These are phyloP conservation scores for Melanerpes aurifrons DNA, from an alignment of 2,113 vertebrate species.

Conservation along the genomic window DNA sequence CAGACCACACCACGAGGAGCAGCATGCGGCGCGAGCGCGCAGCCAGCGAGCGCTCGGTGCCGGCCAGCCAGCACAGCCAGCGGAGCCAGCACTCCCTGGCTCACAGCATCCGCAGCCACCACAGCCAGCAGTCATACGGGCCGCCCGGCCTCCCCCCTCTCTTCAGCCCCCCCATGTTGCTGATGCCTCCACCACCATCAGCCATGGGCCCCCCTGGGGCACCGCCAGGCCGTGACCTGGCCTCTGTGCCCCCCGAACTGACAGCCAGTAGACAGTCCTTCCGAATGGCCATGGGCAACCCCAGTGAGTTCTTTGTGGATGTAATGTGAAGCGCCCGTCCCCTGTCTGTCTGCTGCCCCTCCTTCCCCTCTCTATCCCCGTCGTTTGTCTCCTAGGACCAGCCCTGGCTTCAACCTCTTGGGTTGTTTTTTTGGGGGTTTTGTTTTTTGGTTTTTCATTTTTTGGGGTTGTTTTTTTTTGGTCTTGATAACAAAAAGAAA, in stretches of 20 bases:
- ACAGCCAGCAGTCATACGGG: conserved; percentile 86
- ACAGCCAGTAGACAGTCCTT: conserved; percentile 95
- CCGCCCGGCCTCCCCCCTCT: conserved; percentile 81
- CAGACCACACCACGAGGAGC: conserved; percentile 82
- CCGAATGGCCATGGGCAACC: conserved; percentile 95
- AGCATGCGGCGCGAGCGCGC: conserved; percentile 79
- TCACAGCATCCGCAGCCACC: conserved; percentile 83
- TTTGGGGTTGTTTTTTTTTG: conserved; percentile 54
- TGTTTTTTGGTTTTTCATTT: not conserved
- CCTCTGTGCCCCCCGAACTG: conserved; percentile 93
- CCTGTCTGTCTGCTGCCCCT: conserved; percentile 54
- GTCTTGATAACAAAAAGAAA: conserved; percentile 69
- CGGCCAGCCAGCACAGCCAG: conserved; percentile 85
- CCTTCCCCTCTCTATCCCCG: not conserved
- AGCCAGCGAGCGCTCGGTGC: conserved; percentile 83
- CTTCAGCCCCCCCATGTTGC: conserved; percentile 84
- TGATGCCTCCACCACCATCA: conserved; percentile 81
- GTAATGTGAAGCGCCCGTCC: conserved; percentile 88
- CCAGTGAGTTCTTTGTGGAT: conserved; percentile 96
- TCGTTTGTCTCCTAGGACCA: conserved; percentile 61
- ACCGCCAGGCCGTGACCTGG: conserved; percentile 87
- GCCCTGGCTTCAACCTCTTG: conserved; percentile 54
- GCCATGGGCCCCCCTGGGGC: conserved; percentile 84
- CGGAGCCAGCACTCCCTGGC: conserved; percentile 89
- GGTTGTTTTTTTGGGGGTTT: not conserved